Conservation (phyloP, 2,797 vertebrate species). For the Pelodytes ibericus region DNA sequence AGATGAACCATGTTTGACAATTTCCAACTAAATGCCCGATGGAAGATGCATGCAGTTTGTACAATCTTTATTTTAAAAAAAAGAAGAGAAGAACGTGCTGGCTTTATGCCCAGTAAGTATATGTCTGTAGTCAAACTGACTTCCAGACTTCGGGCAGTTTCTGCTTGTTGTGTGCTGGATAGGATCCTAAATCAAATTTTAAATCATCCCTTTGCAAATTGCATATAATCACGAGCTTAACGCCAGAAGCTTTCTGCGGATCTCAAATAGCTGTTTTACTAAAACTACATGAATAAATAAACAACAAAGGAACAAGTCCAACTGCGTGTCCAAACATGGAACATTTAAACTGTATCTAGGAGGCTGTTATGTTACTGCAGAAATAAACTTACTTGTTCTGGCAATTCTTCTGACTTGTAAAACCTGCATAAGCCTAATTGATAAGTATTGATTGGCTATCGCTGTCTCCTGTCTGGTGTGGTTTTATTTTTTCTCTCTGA, state of each 20-base stretch:
- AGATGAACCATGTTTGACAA: no score
- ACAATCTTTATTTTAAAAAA: conserved; percentile 10
- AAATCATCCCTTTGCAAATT: conserved; percentile 51
- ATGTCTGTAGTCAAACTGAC: conserved; percentile 41
- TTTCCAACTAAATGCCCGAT: conserved; percentile 23
- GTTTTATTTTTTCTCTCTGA: conserved; percentile 20
- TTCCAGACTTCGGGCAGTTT: conserved; percentile 30
- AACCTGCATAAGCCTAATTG: conserved; percentile 38
- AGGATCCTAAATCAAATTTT: conserved; percentile 47
- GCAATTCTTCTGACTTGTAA: conserved; percentile 27
- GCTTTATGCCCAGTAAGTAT: conserved; percentile 40
- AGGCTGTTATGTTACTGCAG: conserved; percentile 11
- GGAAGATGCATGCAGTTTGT: conserved; percentile 13
- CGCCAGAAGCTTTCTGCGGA: conserved; percentile 37
- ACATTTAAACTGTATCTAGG: conserved; percentile 6
- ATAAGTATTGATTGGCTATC: conserved; percentile 46
- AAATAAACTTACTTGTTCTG: conserved; percentile 37
- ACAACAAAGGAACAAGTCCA: conserved; percentile 19
- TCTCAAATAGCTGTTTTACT: conserved; percentile 33
- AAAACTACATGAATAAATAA: conserved; percentile 34
- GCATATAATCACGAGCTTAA: conserved; percentile 35
- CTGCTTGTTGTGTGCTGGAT: conserved; percentile 29
- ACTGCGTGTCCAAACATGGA: background rate
- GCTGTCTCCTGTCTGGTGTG: conserved; percentile 32
- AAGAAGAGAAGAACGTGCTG: conserved; percentile 23